These are phyloP conservation scores for Tenthredo distinguenda DNA, from an alignment of 2,888 invertebrate species.

Conservation along the genomic window DNA sequence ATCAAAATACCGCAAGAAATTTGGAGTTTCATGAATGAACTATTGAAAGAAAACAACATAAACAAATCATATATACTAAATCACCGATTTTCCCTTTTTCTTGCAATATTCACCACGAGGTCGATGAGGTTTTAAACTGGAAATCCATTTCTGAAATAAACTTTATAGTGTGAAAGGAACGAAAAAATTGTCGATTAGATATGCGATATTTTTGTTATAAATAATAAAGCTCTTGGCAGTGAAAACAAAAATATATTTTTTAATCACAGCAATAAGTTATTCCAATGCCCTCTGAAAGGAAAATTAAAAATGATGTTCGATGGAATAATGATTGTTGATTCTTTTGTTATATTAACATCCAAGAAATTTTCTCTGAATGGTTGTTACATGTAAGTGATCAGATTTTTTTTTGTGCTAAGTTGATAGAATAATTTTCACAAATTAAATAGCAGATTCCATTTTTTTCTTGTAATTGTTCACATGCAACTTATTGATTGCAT, in stretches of 20 bases:
- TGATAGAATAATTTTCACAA: neutral
- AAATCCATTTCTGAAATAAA: conserved; percentile 75
- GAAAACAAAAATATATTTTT: neutral
- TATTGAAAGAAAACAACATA: conserved; percentile 32
- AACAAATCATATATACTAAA: conserved; percentile 55
- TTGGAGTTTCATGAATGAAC: conserved; percentile 42
- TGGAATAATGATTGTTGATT: neutral
- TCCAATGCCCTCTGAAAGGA: neutral
- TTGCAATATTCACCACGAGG: conserved; percentile 68
- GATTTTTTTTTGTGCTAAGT: neutral
- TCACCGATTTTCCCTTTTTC: conserved; percentile 73
- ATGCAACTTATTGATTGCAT: conserved; percentile 27
- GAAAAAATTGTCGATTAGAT: neutral
- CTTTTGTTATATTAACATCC: neutral
- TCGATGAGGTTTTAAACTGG: conserved; percentile 68
- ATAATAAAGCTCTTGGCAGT: neutral
- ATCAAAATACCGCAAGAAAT: conserved; percentile 64
- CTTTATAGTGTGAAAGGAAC: conserved; percentile 50
- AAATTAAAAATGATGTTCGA: neutral
- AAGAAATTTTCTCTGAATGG: neutral
- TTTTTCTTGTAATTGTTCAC: neutral
- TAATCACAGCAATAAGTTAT: neutral
- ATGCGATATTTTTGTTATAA: neutral
- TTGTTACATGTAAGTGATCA: neutral
- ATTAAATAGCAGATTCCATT: neutral